Evolutionary conservation across 2,113 vertebrate genomes (phyloP).

Genomic region (Xenopus tropicalis): DNA sequence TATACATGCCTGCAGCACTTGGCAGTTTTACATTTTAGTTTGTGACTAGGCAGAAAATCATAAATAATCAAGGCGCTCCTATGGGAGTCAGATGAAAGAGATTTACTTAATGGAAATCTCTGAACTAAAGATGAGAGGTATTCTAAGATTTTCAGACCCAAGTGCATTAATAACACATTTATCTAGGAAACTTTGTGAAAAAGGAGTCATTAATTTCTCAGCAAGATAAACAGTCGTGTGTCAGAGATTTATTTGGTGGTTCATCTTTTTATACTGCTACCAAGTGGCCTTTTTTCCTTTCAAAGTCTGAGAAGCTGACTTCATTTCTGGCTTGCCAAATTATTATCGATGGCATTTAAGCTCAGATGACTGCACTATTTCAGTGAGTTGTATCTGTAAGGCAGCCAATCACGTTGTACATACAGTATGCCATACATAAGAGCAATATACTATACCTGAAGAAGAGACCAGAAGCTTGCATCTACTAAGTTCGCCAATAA

Average conservation of each 20-base stretch:
- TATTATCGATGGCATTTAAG: neutral
- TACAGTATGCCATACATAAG: no score
- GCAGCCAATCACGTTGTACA: no score
- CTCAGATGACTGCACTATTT: neutral
- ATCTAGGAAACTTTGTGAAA: slow-evolving; percentile 33
- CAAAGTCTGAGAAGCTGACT: neutral
- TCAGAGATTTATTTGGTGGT: slow-evolving; percentile 16
- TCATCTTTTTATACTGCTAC: neutral
- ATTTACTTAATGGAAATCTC: slow-evolving; percentile 44
- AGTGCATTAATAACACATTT: slow-evolving; percentile 38
- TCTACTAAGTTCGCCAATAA: no score
- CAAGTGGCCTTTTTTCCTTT: neutral
- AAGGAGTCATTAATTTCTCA: slow-evolving; percentile 20
- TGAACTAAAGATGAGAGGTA: slow-evolving; percentile 36
- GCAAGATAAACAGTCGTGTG: slow-evolving; percentile 28
- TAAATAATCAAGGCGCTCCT: slow-evolving; percentile 39
- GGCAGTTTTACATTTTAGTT: slow-evolving; percentile 28
- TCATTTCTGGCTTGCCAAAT: neutral
- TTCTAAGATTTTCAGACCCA: slow-evolving; percentile 27
- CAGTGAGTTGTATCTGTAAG: no score
- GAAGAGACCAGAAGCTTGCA: no score
- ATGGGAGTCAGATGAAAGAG: slow-evolving; percentile 35
- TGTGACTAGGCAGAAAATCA: slow-evolving; percentile 35
- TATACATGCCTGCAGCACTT: neutral
- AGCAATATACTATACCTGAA: no score